Percentiles rank a stretch among this genome's conserved stretches.
These are phyloP conservation scores for Otis tarda DNA, from an alignment of 2,113 vertebrate genomes.

Conservation along the genomic window DNA sequence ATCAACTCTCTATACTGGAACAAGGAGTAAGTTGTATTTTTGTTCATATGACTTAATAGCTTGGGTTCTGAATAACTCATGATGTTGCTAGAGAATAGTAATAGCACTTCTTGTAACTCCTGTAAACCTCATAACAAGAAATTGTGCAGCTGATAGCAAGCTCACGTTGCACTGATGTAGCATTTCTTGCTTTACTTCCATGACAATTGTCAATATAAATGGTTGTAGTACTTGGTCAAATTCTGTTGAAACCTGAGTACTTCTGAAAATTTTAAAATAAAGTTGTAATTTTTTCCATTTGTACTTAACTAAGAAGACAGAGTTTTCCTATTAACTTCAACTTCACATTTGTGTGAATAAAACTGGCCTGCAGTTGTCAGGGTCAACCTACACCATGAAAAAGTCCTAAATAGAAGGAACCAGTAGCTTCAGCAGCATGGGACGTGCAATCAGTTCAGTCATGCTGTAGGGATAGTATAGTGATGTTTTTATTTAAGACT, in stretches of 20 bases:
- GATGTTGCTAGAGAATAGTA: not conserved
- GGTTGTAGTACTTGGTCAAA: not conserved
- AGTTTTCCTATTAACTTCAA: not conserved
- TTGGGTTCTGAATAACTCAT: not conserved
- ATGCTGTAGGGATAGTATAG: not conserved
- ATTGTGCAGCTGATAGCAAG: not conserved
- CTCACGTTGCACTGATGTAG: not conserved
- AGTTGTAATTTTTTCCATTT: not conserved
- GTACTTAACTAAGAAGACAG: not conserved
- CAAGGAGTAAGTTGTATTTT: constrained; percentile 84
- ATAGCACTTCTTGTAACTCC: not conserved
- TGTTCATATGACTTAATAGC: not conserved
- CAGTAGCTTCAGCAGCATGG: not conserved
- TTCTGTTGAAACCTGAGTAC: not conserved
- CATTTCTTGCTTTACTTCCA: not conserved
- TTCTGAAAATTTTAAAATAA: not conserved
- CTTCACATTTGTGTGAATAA: not conserved
- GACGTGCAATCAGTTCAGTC: not conserved
- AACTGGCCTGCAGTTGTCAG: not conserved
- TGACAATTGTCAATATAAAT: not conserved
- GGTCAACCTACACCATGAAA: not conserved
- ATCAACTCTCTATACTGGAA: constrained; percentile 90
- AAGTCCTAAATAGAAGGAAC: not conserved
- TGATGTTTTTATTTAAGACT: not conserved
- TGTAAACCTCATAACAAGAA: not conserved